phyloP scores from a whole-genome alignment of 2,888 invertebrate species.

The Catotricha subobsoleta region DNA sequence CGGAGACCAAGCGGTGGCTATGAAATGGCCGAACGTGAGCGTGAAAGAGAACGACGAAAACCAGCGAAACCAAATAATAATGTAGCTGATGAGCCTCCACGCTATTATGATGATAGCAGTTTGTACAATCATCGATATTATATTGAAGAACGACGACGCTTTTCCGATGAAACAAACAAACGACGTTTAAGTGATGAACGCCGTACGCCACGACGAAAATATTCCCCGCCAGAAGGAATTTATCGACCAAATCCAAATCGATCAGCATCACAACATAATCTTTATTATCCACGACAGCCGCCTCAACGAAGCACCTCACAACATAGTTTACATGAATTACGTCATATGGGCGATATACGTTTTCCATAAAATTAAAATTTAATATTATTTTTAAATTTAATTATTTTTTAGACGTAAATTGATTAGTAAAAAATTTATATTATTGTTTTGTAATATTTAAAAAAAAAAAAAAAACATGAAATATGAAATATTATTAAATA shows the following conservation, averaged over 20 bases:
- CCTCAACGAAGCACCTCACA: constrained; percentile 38
- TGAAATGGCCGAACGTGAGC: constrained; percentile 2
- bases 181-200: constrained; percentile 24
- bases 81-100: constrained; percentile 10
- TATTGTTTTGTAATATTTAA: too few species aligned
- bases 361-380: constrained; percentile 41
- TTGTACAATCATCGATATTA: constrained; percentile 7
- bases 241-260: constrained; percentile 32
- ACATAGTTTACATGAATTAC: constrained; percentile 43
- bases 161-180: constrained; percentile 20
- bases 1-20: not conserved
- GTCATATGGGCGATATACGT: constrained; percentile 44
- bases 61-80: not conserved
- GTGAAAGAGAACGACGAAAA: constrained; percentile 5
- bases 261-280: constrained; percentile 46
- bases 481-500: too few species aligned
- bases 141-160: constrained; percentile 18
- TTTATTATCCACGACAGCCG: constrained; percentile 27
- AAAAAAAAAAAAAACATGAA: too few species aligned
- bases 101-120: constrained; percentile 11
- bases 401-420: too few species aligned
- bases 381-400: too few species aligned
- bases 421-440: too few species aligned
- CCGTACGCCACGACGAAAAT: constrained; percentile 25
- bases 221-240: constrained; percentile 30